These are phyloP conservation scores for Gryon sp. DNA, from an alignment of 1,140 invertebrate species.

Conservation along the genomic window DNA sequence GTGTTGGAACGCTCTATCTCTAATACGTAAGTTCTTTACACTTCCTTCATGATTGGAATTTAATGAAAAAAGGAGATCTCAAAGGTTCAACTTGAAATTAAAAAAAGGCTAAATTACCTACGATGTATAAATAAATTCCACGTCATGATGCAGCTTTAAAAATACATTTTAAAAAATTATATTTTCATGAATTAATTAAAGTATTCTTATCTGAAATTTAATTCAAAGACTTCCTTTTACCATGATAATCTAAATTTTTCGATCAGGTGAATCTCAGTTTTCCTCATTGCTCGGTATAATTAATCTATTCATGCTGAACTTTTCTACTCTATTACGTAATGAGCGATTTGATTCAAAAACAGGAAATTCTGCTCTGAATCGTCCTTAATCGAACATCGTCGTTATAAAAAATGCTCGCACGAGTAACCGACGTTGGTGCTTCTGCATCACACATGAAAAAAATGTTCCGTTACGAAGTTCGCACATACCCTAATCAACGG, in stretches of 20 bases:
- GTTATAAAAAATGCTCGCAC: constrained; percentile 25
- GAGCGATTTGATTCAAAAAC: constrained; percentile 27
- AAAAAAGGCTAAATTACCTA: background rate
- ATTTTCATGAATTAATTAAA: too few species aligned
- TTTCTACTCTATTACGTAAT: constrained; percentile 22
- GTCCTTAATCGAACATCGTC: constrained; percentile 30
- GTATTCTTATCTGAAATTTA: too few species aligned
- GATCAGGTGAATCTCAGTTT: background rate
- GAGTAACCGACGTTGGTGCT: constrained; percentile 21
- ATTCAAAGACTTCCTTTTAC: too few species aligned
- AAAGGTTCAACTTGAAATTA: too few species aligned
- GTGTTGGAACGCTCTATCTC: constrained; percentile 80
- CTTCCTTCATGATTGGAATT: background rate
- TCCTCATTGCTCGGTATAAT: background rate
- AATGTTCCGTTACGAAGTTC: constrained; percentile 53
- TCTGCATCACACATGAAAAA: constrained; percentile 20
- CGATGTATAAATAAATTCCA: background rate
- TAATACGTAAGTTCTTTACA: constrained; percentile 73
- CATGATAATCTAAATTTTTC: background rate
- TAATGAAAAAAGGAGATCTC: too few species aligned
- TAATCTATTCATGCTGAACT: constrained; percentile 19
- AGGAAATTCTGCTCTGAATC: constrained; percentile 44
- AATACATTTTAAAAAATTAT: too few species aligned
- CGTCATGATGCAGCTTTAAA: too few species aligned
- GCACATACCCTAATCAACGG: constrained; percentile 58